Evolutionary conservation across 2,113 vertebrate species (phyloP).

Genomic region (Hyaena hyaena): DNA sequence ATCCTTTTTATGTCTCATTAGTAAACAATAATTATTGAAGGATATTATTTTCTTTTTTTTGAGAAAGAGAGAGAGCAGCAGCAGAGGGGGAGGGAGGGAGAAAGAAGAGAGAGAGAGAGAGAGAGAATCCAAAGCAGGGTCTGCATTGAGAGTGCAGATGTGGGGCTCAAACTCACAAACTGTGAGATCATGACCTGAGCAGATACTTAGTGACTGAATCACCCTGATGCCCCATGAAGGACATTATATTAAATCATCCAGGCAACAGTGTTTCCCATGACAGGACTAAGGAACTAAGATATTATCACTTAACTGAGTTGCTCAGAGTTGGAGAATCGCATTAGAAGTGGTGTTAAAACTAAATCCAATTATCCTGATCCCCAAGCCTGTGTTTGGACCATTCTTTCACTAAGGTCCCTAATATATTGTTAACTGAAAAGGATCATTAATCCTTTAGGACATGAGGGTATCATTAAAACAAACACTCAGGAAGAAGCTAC

Average conservation of each 20-base stretch:
- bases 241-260: not conserved
- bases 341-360: not conserved
- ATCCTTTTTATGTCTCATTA: not conserved
- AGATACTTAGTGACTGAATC: no score
- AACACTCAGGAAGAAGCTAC: not conserved
- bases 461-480: not conserved
- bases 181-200: no score
- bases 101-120: no score
- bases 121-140: no score
- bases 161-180: no score
- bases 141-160: no score
- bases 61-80: no score
- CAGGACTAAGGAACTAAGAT: not conserved
- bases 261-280: not conserved
- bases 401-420: not conserved
- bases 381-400: not conserved
- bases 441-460: conserved; percentile 1
- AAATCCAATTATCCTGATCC: not conserved
- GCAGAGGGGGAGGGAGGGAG: no score
- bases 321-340: not conserved
- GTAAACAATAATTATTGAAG: not conserved
- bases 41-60: not conserved
- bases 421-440: not conserved
- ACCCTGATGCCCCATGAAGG: not conserved
- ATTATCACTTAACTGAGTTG: not conserved